Conservation (phyloP, 2,113 vertebrate genomes). For the Myrmecophaga tridactyla region DNA sequence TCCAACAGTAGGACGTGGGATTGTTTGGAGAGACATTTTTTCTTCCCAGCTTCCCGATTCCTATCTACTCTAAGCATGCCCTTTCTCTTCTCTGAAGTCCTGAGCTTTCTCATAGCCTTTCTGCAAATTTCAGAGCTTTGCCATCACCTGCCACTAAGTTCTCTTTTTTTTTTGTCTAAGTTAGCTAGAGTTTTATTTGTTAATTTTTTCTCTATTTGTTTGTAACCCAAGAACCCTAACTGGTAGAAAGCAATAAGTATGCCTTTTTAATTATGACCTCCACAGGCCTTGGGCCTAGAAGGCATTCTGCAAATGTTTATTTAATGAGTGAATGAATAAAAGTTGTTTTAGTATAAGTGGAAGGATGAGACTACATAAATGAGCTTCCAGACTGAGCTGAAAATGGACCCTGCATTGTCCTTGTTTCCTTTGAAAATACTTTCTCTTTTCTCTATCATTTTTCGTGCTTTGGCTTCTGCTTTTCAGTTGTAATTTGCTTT, state of each 20-base stretch:
- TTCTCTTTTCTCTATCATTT: not conserved
- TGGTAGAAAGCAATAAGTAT: constrained; percentile 18
- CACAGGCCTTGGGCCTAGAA: not conserved
- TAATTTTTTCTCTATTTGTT: constrained; percentile 1
- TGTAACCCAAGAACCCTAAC: constrained; percentile 17
- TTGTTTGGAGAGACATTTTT: not conserved
- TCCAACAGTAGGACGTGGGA: not conserved
- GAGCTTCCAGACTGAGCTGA: not conserved
- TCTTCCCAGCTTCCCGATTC: not conserved
- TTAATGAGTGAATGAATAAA: constrained; percentile 69
- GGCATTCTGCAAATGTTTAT: constrained; percentile 61
- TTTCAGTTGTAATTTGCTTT: constrained; percentile 66
- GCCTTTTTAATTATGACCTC: constrained; percentile 64
- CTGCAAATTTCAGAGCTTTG: not conserved
- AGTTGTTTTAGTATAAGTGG: constrained; percentile 41
- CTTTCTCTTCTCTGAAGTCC: not conserved
- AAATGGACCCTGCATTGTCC: constrained; percentile 26
- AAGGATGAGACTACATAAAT: constrained; percentile 58
- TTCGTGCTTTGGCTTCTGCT: constrained; percentile 8
- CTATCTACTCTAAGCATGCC: not conserved
- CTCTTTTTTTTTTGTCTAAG: not conserved
- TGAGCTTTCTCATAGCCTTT: not conserved
- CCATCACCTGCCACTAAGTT: not conserved
- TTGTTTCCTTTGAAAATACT: constrained; percentile 42
- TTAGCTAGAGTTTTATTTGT: not conserved